Evolutionary conservation across 2,113 vertebrate species (phyloP), one percentile per base, ranked within the genome.

Genomic region (Oryzias curvinotus): DNA sequence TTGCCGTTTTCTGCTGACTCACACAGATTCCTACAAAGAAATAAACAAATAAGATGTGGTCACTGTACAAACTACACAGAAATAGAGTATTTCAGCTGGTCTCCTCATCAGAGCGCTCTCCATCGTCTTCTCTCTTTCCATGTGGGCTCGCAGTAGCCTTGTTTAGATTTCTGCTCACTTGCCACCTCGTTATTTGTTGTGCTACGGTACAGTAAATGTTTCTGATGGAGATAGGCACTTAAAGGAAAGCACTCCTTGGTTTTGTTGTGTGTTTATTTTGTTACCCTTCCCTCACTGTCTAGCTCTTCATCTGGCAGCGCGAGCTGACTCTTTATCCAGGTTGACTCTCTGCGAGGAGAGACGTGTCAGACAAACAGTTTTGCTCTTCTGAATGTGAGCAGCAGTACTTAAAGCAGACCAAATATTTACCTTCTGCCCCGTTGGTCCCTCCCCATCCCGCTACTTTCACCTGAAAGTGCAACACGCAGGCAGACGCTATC

Each of bases 351-450:
- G 89, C 75, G 83, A 82, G 80, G 77, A 53, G 65, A 72, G 58
- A 12, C 36, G 36, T 1, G 48, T 92, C 91, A 90, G 87, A 91
- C 89, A 93, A 93, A 92, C 92, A 89, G 68, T 28, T 62, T 69
- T 62, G 68, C 86, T 88, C 79, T 82, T 89, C 88, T 92, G 89
- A 89, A 89, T 73, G 73, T 88, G 92, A 93, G 93, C 92, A 92
- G 65, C 81, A 52, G 75, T 67, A 72, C 85, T 84, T 85, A 77
- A 89, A 88, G 84, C 81, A 91, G 84, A 70, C 70, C 81, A 93
- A 95, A 94, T 92, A 93, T 92, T 93, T 92, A 84, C 61, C 46
- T 86, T 92, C 88, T 62, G 73, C 73, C 78, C 81, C 23, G 80
- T 82, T 71, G 80, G 78, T 85, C 81, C 87, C 63, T 81, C 71